These are phyloP conservation scores for Camelus dromedarius DNA, from an alignment of 2,113 vertebrate species.

Conservation along the genomic window DNA sequence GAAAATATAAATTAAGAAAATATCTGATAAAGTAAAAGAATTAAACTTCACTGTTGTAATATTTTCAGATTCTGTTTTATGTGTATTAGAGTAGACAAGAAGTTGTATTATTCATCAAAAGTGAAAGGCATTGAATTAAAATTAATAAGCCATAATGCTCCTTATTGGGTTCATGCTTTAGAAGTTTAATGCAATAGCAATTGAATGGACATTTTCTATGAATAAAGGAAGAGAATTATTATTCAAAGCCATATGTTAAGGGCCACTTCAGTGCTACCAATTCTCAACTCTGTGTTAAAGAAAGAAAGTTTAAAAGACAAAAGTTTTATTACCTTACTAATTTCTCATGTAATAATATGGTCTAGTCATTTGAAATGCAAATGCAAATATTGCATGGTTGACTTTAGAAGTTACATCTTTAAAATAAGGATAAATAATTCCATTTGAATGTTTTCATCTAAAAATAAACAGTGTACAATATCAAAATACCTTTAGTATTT, in stretches of 20 bases:
- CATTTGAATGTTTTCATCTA: neutral
- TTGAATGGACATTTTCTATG: constrained; percentile 64
- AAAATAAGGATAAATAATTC: neutral
- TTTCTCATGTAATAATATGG: constrained; percentile 58
- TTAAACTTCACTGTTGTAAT: constrained; percentile 73
- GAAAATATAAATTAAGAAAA: constrained; percentile 65
- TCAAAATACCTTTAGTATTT: neutral
- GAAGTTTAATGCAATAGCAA: constrained; percentile 65
- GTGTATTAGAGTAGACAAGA: constrained; percentile 65
- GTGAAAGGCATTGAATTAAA: constrained; percentile 76
- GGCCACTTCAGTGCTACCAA: constrained; percentile 45
- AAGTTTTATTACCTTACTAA: constrained; percentile 75
- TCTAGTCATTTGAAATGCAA: neutral
- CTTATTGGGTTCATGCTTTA: constrained; percentile 68
- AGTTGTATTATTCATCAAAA: constrained; percentile 82
- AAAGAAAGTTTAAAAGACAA: constrained; percentile 30
- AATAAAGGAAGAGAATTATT: neutral
- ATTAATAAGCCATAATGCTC: constrained; percentile 79
- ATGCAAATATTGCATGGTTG: neutral
- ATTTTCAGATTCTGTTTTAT: constrained; percentile 81
- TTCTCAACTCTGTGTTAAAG: constrained; percentile 41
- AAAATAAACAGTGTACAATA: neutral
- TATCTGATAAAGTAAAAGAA: constrained; percentile 50
- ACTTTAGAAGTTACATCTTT: neutral
- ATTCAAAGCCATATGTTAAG: constrained; percentile 35